Conservation (phyloP, 30 jellyfish, hydroid and myxozoan species). For the Turritopsis rubra region DNA sequence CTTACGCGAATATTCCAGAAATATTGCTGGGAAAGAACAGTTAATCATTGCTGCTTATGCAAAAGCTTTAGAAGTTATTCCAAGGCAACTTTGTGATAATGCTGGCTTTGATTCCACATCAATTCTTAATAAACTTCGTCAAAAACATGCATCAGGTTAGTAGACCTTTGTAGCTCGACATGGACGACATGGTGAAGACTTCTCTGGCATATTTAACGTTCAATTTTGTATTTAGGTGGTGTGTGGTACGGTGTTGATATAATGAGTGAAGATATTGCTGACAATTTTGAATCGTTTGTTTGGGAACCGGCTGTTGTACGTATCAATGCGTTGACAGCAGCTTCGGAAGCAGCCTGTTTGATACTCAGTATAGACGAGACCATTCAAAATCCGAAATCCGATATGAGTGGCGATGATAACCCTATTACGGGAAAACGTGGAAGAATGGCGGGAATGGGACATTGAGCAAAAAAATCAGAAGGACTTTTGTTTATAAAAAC, state of each 20-base stretch:
- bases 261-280: slow-evolving; percentile 78
- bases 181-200: too few relatives aligned
- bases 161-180: not conserved
- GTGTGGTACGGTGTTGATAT: slow-evolving; percentile 96
- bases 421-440: slow-evolving; percentile 49
- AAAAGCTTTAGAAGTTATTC: slow-evolving; percentile 92
- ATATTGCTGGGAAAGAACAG: slow-evolving; percentile 98
- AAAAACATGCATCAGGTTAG: slow-evolving; percentile 89
- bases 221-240: slow-evolving; percentile 50
- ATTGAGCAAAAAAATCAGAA: not conserved
- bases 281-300: slow-evolving; percentile 86
- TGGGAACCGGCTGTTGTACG: slow-evolving; percentile 99
- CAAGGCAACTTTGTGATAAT: slow-evolving; percentile 93
- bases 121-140: slow-evolving; percentile 75
- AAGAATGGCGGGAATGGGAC: slow-evolving; percentile 23
- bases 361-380: slow-evolving; percentile 92
- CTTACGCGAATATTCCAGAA: slow-evolving; percentile 87
- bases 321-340: slow-evolving; percentile 93
- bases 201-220: not conserved
- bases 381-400: slow-evolving; percentile 93
- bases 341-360: slow-evolving; percentile 95
- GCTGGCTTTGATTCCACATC: slow-evolving; percentile 96
- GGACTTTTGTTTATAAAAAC: not conserved
- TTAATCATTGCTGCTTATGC: slow-evolving; percentile 88
- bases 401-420: slow-evolving; percentile 43